Base-by-base conservation (phyloP, 2,113 vertebrate species). In the Dromas ardeola region DNA sequence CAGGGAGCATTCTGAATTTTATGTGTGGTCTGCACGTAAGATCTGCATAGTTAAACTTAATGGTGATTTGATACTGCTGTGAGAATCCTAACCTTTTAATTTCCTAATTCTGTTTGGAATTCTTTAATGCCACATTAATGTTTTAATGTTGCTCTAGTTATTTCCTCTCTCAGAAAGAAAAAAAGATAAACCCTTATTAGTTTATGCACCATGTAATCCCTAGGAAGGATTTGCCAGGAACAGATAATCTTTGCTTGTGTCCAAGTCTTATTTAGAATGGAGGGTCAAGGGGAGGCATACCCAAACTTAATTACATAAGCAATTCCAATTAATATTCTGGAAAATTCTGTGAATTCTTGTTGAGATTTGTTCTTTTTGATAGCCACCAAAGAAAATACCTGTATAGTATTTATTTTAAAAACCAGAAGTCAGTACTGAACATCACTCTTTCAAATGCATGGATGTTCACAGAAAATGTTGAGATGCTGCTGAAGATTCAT, bases 161-260 rank as follows among this genome's bases (percentile, higher is more conserved):
- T 72, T 92, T 82, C 30, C 27, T 58, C 49, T 80, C 53, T 65
- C 74, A 73, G 78, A 95, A 80, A 81, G 72, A 91, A 85, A 74
- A 86, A 95, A 91, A 95, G 84, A 94, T 40, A 91, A 96, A 69
- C 9, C 61, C 56, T 49, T 79, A 87, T 69, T 85, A 81, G 61
- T 93, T 94, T 87, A 93, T 87, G 79, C 21, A 53, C 32, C 49
- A 34, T 26, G 34, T 93, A 96, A 96, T 96, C 90, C 89, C 27
- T 72, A 62, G 65, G 66, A 93, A 90, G 91, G 91, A 95, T 92
- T 87, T 93, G 47, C 65, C 81, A 87, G 34, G 81, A 81, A 85
- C 65, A 90, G 77, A 87, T 96, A 89, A 96, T 87, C 87, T 91
- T 85, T 25, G 13, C 43, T 94, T 85, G 81, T 81, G 42, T 61